phyloP scores from a whole-genome alignment of 2,113 vertebrate species.

The Pogona vitticeps region DNA sequence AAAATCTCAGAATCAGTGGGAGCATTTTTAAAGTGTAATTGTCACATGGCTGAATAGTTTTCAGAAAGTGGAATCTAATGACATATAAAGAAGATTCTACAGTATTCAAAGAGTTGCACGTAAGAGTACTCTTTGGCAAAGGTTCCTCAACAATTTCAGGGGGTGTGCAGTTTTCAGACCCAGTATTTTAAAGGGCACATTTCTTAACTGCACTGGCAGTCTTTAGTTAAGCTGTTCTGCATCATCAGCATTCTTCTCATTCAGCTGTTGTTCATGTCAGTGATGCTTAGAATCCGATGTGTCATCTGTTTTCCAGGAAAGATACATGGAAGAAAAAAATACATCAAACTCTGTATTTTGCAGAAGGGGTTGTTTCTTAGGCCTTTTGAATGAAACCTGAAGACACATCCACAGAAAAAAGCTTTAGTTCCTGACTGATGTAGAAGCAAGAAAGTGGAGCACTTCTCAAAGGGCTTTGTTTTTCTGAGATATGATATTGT shows the following conservation, averaged over 20 bases:
- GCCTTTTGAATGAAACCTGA: background rate
- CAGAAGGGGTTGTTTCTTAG: background rate
- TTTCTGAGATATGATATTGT: background rate
- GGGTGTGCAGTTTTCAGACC: conserved; percentile 4
- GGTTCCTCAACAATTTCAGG: background rate
- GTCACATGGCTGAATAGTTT: no score
- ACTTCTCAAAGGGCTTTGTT: conserved; percentile 10
- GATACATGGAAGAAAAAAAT: conserved; percentile 24
- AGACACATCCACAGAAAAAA: background rate
- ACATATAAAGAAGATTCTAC: background rate
- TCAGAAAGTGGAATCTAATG: no score
- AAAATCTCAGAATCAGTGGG: background rate
- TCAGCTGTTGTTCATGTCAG: background rate
- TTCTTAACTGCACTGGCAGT: background rate
- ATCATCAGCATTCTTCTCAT: background rate
- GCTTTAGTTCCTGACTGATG: background rate
- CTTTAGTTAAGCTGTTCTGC: background rate
- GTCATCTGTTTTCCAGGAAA: conserved; percentile 16
- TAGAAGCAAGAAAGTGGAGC: background rate
- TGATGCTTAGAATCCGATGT: rapidly evolving
- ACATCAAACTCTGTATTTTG: conserved; percentile 3
- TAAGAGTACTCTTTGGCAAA: conserved; percentile 12
- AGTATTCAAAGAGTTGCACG: background rate
- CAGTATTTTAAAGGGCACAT: background rate
- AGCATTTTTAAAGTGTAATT: no score